Base-by-base conservation (phyloP, 1,140 invertebrate genomes). In the Tetranychus cinnabarinus region DNA sequence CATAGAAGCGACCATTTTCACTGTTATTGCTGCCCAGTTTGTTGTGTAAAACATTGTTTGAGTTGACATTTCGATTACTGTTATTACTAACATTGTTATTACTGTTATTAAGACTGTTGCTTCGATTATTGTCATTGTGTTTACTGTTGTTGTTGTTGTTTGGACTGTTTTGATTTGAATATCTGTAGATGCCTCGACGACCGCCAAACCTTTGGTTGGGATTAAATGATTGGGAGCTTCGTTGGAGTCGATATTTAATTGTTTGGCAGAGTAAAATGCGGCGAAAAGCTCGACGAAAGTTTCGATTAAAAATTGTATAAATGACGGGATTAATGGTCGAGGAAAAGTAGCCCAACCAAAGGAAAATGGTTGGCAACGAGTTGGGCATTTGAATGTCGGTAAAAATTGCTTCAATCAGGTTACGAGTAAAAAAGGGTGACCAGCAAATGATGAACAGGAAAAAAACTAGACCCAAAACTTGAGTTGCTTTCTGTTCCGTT, bases 281-380 rank as follows among this genome's bases (percentile, higher is more conserved):
- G 66, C 87, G 84, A 72, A 93, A 93, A 0, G 88, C 85, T 68
- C 89, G 82, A 47, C 88, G 74, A 72, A 92, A 92, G 46, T 88
- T 84, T 70, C 88, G 87, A 73, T 93, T 93, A 73, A 93, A 92
- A 62, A 91, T 87, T 2, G 88, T 92, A 71, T 92, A 92, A 72
- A 91, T 89, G 64, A 90, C 86, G 37, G 54, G 56, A 45, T 93
- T 93, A 12, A 92, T 85, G 80, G 88, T 88, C 2, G 86, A 89
- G 67, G 85, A 89, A 39, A 86, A 82, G 71, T 91, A 48, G 47
- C 89, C 89, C 42, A 93, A 74, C 89, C 88, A 93, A 15, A 74
- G 65, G 59, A 73, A 71, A 10, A 68, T 60, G 1, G 69, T 69
- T 6, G 85, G 83, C 33, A 85, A 83, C 54, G 86, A 79, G 69